Conservation (phyloP, 2,113 vertebrate species). For the Lamprologus callipterus region DNA sequence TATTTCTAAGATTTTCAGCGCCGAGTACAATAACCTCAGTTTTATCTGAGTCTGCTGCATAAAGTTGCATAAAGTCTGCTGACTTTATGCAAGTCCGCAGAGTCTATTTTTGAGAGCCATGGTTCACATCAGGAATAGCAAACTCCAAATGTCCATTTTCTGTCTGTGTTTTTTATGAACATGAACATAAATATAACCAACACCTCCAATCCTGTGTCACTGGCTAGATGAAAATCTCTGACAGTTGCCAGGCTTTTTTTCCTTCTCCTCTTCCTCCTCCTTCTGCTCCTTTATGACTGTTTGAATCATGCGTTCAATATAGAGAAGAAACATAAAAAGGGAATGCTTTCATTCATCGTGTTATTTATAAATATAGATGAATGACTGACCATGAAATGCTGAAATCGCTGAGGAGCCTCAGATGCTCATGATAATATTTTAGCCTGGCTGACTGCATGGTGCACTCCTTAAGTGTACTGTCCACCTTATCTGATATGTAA, state of each 20-base stretch:
- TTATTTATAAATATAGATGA: neutral
- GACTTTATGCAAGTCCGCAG: neutral
- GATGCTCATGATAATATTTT: neutral
- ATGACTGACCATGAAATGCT: neutral
- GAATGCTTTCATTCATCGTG: neutral
- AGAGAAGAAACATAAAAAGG: neutral
- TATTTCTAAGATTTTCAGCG: too few relatives aligned
- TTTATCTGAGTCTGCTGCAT: too few relatives aligned
- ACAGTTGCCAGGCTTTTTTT: neutral
- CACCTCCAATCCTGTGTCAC: neutral
- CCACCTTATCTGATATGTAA: neutral
- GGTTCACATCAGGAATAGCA: neutral
- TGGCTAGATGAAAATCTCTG: neutral
- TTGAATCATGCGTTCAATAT: neutral
- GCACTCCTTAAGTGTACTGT: neutral
- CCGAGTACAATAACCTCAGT: too few relatives aligned
- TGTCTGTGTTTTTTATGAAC: neutral
- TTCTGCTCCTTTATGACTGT: neutral
- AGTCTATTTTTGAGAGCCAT: neutral
- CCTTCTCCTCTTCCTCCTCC: neutral
- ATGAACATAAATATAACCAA: neutral
- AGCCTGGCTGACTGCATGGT: neutral
- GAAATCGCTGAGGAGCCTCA: neutral
- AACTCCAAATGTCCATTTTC: neutral
- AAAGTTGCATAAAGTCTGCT: too few relatives aligned